Conservation (phyloP, 2,113 vertebrate species). For the Trinectes maculatus region DNA sequence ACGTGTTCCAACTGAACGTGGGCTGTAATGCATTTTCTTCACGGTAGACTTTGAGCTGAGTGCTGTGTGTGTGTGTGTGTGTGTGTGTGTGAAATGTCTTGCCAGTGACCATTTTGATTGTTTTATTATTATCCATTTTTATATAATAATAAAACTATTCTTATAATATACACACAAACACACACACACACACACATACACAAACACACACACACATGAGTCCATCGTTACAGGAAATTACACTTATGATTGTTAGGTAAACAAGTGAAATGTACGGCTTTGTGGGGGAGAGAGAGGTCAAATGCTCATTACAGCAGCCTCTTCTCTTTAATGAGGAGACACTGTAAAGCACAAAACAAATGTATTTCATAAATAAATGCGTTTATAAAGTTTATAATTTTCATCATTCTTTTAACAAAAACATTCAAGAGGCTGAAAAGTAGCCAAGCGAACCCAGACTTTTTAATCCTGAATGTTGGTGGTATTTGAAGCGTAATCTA, state of each 20-base stretch:
- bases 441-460: background rate
- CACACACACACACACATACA: no score
- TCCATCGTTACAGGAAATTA: background rate
- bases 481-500: slow-evolving; percentile 43
- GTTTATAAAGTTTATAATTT: no score
- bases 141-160: no score
- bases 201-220: no score
- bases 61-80: no score
- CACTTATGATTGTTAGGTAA: background rate
- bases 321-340: background rate
- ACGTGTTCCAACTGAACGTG: background rate
- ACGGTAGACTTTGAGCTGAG: background rate
- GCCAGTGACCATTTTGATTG: no score
- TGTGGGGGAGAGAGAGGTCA: background rate
- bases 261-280: background rate
- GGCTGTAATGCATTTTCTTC: background rate
- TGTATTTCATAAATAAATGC: background rate
- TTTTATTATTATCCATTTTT: no score
- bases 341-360: background rate
- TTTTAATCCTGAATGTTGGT: slow-evolving; percentile 23
- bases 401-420: no score
- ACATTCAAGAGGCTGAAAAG: background rate
- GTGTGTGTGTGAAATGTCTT: no score
- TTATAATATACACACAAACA: no score
- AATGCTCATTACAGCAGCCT: background rate